Evolutionary conservation across 1,140 invertebrate genomes (phyloP), one percentile per base, ranked within the genome.

Genomic region (Drosophila sproati): DNA sequence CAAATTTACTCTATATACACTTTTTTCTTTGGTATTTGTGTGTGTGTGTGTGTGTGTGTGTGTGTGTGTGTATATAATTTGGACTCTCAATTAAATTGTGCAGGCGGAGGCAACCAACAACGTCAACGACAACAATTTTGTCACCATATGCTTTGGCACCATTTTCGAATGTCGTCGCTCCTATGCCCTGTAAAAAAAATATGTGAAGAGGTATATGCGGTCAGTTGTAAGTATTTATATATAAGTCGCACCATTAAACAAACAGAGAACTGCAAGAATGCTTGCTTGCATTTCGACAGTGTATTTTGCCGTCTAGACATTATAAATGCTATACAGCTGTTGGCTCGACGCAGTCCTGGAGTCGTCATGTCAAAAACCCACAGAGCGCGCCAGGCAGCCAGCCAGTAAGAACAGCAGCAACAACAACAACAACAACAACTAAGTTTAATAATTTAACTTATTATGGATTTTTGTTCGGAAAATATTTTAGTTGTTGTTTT

Each of bases 401-500:
- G 12, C 50, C 20, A 20, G 20, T 20, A 20, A 20, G 20, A 54
- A 37, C 52, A 52, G n/a, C 47, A 79, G 63, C 52, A 63, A 34
- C 10, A 67, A 71, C 54, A 80, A 37, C 43, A 68, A 37, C 43
- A 68, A 72, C 41, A 41, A 28, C 47, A 64, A 47, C 73, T 76
- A 89, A 89, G 74, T 89, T 89, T 89, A 89, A 89, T 89, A 89
- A 89, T 89, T 89, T 78, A 85, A 89, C 85, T 89, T 83, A 78
- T 78, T 78, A 89, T 88, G 85, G 85, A 89, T 89, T 89, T 88
- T 88, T 80, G 67, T 73, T 75, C 8, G 60, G 69, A 55, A 86
- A 85, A 80, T 85, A 74, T 85, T 87, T 82, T 54, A 29, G 66
- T 61, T 75, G 45, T 69, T 66, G 57, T 72, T 71, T 69, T 74